Percentiles rank a stretch among this genome's conserved stretches.
Evolutionary conservation across 1,140 invertebrate genomes (phyloP).

Genomic region (Drosophila tsacasi): DNA sequence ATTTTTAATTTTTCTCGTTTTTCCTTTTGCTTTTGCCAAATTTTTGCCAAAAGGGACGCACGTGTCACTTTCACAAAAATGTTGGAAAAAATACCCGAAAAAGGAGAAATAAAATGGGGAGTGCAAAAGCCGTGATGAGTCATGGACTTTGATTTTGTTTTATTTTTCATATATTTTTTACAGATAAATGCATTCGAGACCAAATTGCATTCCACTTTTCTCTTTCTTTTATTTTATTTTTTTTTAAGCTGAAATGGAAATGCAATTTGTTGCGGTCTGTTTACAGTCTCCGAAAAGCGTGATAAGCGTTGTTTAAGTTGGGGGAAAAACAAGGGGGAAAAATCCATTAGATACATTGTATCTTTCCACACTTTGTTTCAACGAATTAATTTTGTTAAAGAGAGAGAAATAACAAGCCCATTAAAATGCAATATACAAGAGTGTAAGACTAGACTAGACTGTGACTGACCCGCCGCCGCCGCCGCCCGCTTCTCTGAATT

Average conservation of each 20-base stretch:
- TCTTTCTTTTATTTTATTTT: conserved; percentile 30
- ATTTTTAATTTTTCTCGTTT: conserved; percentile 8
- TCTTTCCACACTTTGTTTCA: conserved; percentile 16
- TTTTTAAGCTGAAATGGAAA: conserved; percentile 64
- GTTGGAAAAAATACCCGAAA: conserved; percentile 13
- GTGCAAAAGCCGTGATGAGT: conserved; percentile 48
- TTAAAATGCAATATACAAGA: conserved; percentile 26
- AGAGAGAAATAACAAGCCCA: neutral
- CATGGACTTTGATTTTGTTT: conserved; percentile 53
- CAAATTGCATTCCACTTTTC: conserved; percentile 57
- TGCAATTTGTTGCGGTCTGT: conserved; percentile 73
- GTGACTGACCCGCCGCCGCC: neutral
- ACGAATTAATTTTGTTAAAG: conserved; percentile 18
- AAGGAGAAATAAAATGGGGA: conserved; percentile 14
- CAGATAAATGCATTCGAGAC: conserved; percentile 55
- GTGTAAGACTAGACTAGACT: conserved; percentile 11
- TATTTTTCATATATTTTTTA: conserved; percentile 21
- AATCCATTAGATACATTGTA: conserved; percentile 27
- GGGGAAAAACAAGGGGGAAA: neutral
- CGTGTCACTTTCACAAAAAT: conserved; percentile 75
- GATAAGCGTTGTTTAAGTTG: conserved; percentile 24
- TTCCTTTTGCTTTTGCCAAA: conserved; percentile 28
- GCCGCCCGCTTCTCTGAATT: conserved; percentile 1
- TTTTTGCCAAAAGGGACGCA: conserved; percentile 46
- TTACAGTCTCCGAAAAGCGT: conserved; percentile 50